Conservation (phyloP, 2,888 invertebrate genomes). For the Perizoma affinitatum region DNA sequence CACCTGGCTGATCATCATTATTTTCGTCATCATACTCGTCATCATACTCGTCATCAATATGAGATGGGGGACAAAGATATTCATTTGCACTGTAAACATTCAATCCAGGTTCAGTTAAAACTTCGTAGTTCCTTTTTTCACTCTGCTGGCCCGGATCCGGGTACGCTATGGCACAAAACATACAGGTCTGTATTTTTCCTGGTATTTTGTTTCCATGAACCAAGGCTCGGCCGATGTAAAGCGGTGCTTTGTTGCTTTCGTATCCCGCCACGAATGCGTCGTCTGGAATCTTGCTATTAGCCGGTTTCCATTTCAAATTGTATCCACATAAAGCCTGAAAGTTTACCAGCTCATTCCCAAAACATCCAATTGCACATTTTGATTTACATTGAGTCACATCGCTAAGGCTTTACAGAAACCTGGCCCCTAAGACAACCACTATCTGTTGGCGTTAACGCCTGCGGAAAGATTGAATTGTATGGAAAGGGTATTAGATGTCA, state of each 20-base stretch:
- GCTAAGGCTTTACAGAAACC: no score
- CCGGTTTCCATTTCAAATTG: constrained; percentile 80
- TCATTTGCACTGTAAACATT: no score
- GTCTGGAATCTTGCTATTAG: constrained; percentile 85
- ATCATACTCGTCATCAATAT: no score
- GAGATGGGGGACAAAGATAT: no score
- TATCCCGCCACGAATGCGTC: constrained; percentile 87
- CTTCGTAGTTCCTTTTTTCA: constrained; percentile 49
- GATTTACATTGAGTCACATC: no score
- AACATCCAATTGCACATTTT: no score
- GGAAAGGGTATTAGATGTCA: no score
- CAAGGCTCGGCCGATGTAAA: constrained; percentile 87
- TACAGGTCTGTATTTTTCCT: constrained; percentile 90
- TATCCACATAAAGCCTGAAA: constrained; percentile 67
- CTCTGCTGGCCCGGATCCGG: constrained; percentile 47
- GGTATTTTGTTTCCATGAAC: constrained; percentile 89
- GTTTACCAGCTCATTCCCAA: not conserved
- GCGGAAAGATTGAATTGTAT: no score
- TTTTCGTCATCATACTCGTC: no score
- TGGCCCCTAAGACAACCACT: no score
- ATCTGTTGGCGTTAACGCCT: no score
- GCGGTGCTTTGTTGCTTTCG: constrained; percentile 68
- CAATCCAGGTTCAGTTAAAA: constrained; percentile 46
- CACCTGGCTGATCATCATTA: no score
- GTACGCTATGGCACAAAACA: constrained; percentile 88